Conservation (phyloP, 2,888 invertebrate genomes). For the Abrostola tripartita region DNA sequence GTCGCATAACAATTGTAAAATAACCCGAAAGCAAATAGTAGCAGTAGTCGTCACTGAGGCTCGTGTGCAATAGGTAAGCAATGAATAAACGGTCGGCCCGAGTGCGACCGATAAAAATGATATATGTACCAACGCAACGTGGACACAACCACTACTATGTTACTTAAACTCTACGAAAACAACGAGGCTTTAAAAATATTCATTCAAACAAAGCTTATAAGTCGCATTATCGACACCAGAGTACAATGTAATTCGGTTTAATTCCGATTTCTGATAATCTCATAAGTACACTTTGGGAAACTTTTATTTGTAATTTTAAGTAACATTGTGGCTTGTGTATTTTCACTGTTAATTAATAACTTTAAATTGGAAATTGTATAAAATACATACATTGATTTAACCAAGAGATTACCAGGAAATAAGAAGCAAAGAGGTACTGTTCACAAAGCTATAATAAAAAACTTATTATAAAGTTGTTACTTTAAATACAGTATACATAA, state of each 20-base stretch:
- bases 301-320: conserved; percentile 8
- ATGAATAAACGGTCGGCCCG: conserved; percentile 84
- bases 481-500: no score
- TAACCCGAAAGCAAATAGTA: conserved; percentile 62
- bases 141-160: conserved; percentile 80
- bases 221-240: conserved; percentile 19
- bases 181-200: conserved; percentile 62
- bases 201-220: conserved; percentile 49
- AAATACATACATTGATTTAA: no score
- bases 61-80: conserved; percentile 86
- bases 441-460: no score
- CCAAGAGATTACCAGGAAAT: no score
- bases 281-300: conserved; percentile 2
- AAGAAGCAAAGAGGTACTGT: no score
- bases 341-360: background rate
- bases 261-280: conserved; percentile 4
- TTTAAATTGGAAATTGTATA: background rate
- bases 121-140: conserved; percentile 82
- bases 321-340: background rate
- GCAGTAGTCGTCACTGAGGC: conserved; percentile 72
- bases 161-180: conserved; percentile 67
- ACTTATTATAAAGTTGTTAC: no score
- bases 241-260: conserved; percentile 13
- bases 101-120: conserved; percentile 88
- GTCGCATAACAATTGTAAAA: conserved; percentile 4